Base-by-base conservation (phyloP, 1,140 invertebrate species). In the Bombus polaris region DNA sequence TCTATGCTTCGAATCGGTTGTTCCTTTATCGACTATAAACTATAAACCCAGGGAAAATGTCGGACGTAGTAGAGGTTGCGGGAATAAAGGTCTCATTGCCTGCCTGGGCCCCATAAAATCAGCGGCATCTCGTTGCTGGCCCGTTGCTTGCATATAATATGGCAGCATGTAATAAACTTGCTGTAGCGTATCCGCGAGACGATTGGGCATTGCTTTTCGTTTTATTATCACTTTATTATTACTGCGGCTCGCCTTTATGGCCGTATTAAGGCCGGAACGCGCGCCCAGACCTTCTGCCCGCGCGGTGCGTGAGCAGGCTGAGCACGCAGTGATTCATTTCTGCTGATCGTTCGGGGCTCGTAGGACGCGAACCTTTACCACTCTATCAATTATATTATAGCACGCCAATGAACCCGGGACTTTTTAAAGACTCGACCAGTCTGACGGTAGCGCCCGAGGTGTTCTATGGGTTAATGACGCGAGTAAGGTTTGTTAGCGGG, bases 211-310 rank as follows among this genome's bases (percentile, higher is more conserved):
- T 93, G 93, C 86, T 92, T 93, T 92, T 92, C 92, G 88, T 93
- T 94, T 94, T 94, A 94, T 93, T 93, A 94, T 94, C 93, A 87
- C 93, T 94, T 93, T 93, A 93, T 94, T 94, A 94, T 93, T 93
- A 92, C 92, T 73, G 85, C 91, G 83, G 86, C 84, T 93, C 73
- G 89, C 82, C 77, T 92, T 94, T 94, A 94, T 85, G 86, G 89
- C 74, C 92, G 89, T 93, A 93, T 93, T 93, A 93, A 93, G 89
- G 66, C 82, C 37, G 44, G 77, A 70, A 62, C 42, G 71, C 28
- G 53, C 75, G 75, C 32, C 32, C 83, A 39, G 10, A 18, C n/a
- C 15, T 3, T 18, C 6, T 66, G 12, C 15, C 13, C 32, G 65
- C 5, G 62, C 39, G 57, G 62, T 57, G 75, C 80, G 35, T 39